A percentile compares a stretch with the other conserved stretches of the same genome.
These are phyloP conservation scores for Drosophila meridionalis DNA, from an alignment of 2,888 invertebrate genomes.

Conservation along the genomic window DNA sequence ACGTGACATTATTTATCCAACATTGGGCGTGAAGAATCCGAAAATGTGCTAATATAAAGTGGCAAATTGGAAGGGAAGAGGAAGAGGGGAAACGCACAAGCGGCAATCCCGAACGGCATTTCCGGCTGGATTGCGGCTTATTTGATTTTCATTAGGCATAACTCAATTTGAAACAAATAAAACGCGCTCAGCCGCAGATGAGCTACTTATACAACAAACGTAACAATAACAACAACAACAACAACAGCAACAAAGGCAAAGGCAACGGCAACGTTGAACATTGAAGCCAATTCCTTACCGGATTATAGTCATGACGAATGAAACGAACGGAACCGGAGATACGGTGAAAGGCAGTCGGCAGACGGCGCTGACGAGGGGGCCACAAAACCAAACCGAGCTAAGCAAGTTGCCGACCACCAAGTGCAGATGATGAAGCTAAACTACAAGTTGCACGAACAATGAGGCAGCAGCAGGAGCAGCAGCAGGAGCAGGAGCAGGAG, in stretches of 20 bases:
- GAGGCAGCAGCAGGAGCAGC: constrained; percentile 27
- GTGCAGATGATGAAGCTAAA: constrained; percentile 76
- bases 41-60: constrained; percentile 42
- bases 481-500: constrained; percentile 10
- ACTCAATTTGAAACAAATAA: constrained; percentile 82
- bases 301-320: constrained; percentile 59
- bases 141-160: constrained; percentile 83
- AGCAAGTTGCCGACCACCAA: constrained; percentile 66
- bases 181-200: constrained; percentile 75
- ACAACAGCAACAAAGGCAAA: constrained; percentile 28
- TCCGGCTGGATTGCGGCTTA: constrained; percentile 79
- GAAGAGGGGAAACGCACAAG: background rate
- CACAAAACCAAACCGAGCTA: constrained; percentile 43
- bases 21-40: constrained; percentile 51
- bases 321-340: constrained; percentile 68
- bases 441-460: constrained; percentile 70
- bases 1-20: constrained; percentile 45
- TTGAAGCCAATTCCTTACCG: constrained; percentile 31
- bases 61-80: constrained; percentile 21
- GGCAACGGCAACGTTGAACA: constrained; percentile 26
- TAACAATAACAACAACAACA: constrained; percentile 31
- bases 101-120: constrained; percentile 50
- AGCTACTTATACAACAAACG: constrained; percentile 72
- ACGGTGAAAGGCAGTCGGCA: constrained; percentile 14
- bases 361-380: constrained; percentile 11